Evolutionary conservation across 2,888 invertebrate species (phyloP), one percentile per base, ranked within the genome.

Genomic region (Eretmocerus hayati): DNA sequence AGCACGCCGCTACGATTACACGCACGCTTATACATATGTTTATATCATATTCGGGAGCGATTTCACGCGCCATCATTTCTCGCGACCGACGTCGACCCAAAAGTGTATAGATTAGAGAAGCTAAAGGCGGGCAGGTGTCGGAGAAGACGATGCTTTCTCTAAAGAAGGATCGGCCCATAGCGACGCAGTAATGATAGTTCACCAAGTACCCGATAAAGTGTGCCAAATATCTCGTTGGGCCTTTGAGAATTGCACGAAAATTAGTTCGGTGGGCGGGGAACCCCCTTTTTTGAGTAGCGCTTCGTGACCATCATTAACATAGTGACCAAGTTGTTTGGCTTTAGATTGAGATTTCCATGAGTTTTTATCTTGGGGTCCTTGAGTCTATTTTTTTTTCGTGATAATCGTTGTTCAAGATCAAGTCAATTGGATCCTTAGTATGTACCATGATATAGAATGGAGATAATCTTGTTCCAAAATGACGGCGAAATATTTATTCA

Each of bases 51-150:
- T 26, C 26, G 49, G 46, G 46, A 52, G 52, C 52, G 49, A 52
- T 52, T 52, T 52, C 46, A 49, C 49, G 48, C 49, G 46, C 42
- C 46, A 52, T 52, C 46, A 49, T 46, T 43, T 41, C 48, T 37
- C 33, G 39, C 48, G 42, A 45, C 32, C 44, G 30, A 32, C 43
- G 31, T 20, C 23, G n/a, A n/a, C n/a, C n/a, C n/a, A n/a, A n/a
- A n/a, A n/a, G n/a, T n/a, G n/a, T n/a, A n/a, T 16, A 43, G 16
- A 8, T n/a, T 16, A 26, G 18, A 31, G 20, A 33, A 18, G 30
- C 19, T 16, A 19, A 26, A 35, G 20, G 4, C 13, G 18, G 22
- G 52, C 52, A 52, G 49, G 49, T 52, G 49, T 52, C 42, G 43
- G 11, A 6, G 19, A 32, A 26, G 30, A 30, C 16, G 49, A 33